Conservation (phyloP, 2,113 vertebrate species). For the Tragelaphus imberbis region DNA sequence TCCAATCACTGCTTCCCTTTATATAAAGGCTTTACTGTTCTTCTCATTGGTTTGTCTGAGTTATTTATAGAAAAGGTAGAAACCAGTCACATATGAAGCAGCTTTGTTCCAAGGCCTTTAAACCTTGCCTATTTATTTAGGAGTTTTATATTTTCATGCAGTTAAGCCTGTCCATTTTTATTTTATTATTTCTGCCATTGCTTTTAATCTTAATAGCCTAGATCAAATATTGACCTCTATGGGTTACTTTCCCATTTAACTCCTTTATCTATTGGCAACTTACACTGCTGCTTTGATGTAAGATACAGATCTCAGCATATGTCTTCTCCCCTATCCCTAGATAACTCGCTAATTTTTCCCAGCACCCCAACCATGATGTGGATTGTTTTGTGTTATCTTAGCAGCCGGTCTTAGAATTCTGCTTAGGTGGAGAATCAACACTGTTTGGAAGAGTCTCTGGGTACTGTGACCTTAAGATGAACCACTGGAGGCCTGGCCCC, state of each 20-base stretch:
- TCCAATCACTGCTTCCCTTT: background rate
- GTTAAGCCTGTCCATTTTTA: background rate
- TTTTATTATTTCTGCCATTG: background rate
- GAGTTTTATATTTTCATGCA: background rate
- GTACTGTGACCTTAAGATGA: background rate
- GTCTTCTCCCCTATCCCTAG: background rate
- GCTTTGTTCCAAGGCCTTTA: background rate
- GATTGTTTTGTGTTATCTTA: background rate
- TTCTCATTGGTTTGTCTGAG: background rate
- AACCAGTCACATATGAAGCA: background rate
- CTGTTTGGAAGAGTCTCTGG: background rate
- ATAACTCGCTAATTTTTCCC: background rate
- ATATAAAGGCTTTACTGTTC: background rate
- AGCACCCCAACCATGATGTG: rapidly evolving
- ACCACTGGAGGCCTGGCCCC: rapidly evolving
- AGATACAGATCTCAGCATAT: rapidly evolving
- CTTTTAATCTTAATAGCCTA: background rate
- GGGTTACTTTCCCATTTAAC: background rate
- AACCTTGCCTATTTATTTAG: background rate
- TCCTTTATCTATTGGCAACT: background rate
- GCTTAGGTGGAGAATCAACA: background rate
- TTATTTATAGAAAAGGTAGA: background rate
- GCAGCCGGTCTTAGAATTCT: no score
- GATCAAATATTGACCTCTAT: background rate
- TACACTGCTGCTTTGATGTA: background rate